Evolutionary conservation across 2,888 invertebrate species (phyloP), one percentile per base, ranked within the genome.

Genomic region (Eretmocerus hayati): DNA sequence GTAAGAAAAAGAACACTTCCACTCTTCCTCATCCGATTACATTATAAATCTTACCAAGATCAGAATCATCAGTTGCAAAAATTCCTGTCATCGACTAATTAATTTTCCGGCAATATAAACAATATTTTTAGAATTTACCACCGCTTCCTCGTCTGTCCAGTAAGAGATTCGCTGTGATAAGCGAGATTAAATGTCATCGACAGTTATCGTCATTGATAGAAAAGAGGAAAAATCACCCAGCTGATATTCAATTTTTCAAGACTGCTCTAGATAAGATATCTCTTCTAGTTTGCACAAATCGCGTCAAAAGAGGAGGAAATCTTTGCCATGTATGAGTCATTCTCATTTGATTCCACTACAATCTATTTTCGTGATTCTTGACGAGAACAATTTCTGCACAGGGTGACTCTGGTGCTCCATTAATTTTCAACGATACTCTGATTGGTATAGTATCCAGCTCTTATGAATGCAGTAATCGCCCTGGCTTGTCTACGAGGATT

Each of bases 371-470:
- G 5, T 33, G 33, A 22, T 6, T 33, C 19, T 22, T 32, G 13
- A 32, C 19, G 31, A 32, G 23, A 6, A 9, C 11, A 11, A 9
- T n/a, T n/a, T 15, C 18, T 13, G 13, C 20, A 16, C 32, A 48
- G 48, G 43, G 42, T n/a, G 42, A 43, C 30, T 43, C 48, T 5
- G 48, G 48, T 13, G 43, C 38, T 20, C 43, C 48, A 13, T 20
- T 48, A 5, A 43, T 43, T 3, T 11, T 39, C 4, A 39, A 48
- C 18, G 32, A 18, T 1, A 33, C 30, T 5, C 43, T 33, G 16
- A 48, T 43, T n/a, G 48, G 43, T 4, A 39, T 48, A 6, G 48
- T 35, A 4, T 43, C 48, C 1, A 43, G 48, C 16, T 33, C 39
- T 13, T 43, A 48, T 21, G 33, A 30, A 2, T 48, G 48, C 35